These are phyloP conservation scores for Leptosomus discolor DNA, from an alignment of 2,113 vertebrate species.

Conservation along the genomic window DNA sequence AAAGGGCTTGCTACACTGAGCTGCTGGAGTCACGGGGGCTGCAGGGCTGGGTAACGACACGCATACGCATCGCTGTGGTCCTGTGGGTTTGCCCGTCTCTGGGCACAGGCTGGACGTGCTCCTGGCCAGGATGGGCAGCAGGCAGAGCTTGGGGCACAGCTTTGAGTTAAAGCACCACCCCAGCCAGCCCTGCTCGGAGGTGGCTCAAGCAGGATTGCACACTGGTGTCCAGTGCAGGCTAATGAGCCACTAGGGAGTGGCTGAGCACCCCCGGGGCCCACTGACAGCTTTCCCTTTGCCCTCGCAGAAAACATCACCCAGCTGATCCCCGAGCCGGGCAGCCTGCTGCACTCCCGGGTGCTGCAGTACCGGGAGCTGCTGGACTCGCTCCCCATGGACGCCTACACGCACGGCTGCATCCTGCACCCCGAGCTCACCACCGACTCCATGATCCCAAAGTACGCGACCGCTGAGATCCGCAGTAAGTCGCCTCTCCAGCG, in stretches of 20 bases:
- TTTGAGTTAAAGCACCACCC: neutral
- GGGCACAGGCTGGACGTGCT: fast-evolving
- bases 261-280: fast-evolving
- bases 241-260: fast-evolving
- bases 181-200: neutral
- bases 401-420: constrained; percentile 98
- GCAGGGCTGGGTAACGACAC: fast-evolving
- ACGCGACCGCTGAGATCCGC: constrained; percentile 98
- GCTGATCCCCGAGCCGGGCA: constrained; percentile 88
- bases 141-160: fast-evolving
- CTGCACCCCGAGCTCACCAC: constrained; percentile 97
- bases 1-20: neutral
- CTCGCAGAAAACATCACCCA: constrained; percentile 83
- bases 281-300: neutral
- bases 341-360: constrained; percentile 82
- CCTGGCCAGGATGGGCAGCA: fast-evolving
- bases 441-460: constrained; percentile 99
- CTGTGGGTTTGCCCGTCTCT: neutral
- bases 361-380: constrained; percentile 93
- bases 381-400: constrained; percentile 96
- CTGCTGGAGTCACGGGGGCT: fast-evolving
- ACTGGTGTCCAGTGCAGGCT: fast-evolving
- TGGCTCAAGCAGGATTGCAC: neutral
- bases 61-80: fast-evolving
- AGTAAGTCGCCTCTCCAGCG: constrained; percentile 83